These are phyloP conservation scores for Norana najaformis DNA, from an alignment of 2,888 invertebrate genomes.

Conservation along the genomic window DNA sequence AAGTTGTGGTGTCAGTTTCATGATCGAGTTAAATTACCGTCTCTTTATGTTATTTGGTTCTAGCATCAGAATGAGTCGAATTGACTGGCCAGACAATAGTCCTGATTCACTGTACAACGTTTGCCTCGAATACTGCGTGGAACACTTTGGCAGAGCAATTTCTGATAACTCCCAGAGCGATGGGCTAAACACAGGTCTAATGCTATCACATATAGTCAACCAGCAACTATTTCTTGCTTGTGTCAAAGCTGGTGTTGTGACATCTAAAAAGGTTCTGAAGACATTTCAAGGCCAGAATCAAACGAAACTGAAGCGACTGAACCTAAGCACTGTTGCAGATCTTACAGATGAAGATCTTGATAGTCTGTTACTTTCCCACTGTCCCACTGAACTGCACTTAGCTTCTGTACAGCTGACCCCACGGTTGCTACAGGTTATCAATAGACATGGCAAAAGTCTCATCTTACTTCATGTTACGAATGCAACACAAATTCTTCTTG, in stretches of 20 bases:
- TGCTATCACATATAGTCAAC: slow-evolving; percentile 35
- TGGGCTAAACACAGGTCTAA: slow-evolving; percentile 33
- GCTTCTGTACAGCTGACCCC: background rate
- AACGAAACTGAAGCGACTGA: slow-evolving; percentile 17
- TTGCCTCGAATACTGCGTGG: slow-evolving; percentile 34
- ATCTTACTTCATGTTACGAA: background rate
- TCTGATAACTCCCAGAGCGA: slow-evolving; percentile 6
- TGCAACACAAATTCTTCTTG: background rate
- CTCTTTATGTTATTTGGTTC: background rate
- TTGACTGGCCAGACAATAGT: slow-evolving; percentile 33
- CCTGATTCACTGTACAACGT: slow-evolving; percentile 36
- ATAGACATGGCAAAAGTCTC: background rate
- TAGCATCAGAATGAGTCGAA: slow-evolving; percentile 17
- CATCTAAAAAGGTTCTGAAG: background rate
- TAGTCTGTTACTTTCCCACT: background rate
- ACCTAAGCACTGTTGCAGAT: slow-evolving; percentile 4
- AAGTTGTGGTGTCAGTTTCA: background rate
- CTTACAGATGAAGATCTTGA: slow-evolving; percentile 14
- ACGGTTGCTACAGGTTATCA: background rate
- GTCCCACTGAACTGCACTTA: slow-evolving; percentile 19
- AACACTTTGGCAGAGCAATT: slow-evolving; percentile 26
- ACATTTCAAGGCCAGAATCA: slow-evolving; percentile 21
- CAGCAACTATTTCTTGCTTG: slow-evolving; percentile 28
- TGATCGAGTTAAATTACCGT: background rate
- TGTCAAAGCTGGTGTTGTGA: background rate